phyloP scores from a whole-genome alignment of 1,140 invertebrate genomes.

The Lepidurus apus region DNA sequence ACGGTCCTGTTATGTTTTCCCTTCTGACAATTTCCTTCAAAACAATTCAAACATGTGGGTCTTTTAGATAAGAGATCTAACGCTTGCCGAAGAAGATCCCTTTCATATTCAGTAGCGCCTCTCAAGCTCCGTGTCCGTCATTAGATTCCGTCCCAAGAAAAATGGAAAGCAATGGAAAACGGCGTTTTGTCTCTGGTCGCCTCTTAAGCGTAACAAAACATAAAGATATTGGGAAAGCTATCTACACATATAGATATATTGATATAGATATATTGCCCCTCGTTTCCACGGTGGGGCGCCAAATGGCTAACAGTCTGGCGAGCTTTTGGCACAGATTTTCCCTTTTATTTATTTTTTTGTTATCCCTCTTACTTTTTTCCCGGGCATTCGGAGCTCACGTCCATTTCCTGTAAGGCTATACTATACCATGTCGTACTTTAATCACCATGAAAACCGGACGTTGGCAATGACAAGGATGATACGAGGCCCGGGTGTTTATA shows the following conservation, averaged over 20 bases:
- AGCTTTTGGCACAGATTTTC: background rate
- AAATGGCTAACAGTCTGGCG: no score
- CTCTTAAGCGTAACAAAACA: no score
- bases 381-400: background rate
- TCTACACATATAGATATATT: no score
- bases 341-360: background rate
- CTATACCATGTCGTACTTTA: background rate
- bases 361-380: background rate
- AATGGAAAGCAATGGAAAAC: no score
- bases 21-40: background rate
- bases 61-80: background rate
- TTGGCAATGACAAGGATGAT: constrained; percentile 10
- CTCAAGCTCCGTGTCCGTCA: no score
- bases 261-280: no score
- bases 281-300: no score
- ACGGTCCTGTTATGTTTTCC: background rate
- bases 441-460: constrained; percentile 16
- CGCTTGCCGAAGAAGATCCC: background rate
- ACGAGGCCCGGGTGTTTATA: background rate
- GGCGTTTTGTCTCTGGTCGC: no score
- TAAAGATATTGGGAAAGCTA: no score
- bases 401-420: constrained; percentile 1
- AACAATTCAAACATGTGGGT: background rate
- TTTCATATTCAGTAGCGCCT: no score
- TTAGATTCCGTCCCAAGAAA: no score